Percentiles rank a stretch among this genome's conserved stretches.
phyloP scores from a whole-genome alignment of 2,797 vertebrate species.

The Lepus townsendii region DNA sequence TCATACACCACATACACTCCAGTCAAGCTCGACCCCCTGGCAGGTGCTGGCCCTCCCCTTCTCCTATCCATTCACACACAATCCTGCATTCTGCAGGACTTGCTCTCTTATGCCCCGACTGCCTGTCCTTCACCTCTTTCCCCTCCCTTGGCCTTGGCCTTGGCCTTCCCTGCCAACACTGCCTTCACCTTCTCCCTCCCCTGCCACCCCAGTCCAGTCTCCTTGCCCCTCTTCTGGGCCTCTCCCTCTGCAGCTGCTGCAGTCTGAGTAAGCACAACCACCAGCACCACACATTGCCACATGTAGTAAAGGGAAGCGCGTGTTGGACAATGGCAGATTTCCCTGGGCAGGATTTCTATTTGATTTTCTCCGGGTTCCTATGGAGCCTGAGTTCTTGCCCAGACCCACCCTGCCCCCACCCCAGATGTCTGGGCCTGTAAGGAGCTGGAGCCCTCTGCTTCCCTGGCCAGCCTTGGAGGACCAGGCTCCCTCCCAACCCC shows the following conservation, averaged over 20 bases:
- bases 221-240: slow-evolving; percentile 32
- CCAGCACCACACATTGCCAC: slow-evolving; percentile 47
- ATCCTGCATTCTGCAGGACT: not conserved
- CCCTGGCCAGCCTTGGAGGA: slow-evolving; percentile 44
- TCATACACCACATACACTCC: not conserved
- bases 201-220: slow-evolving; percentile 20
- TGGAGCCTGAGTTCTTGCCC: slow-evolving; percentile 67
- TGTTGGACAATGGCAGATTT: slow-evolving; percentile 74
- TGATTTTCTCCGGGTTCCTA: slow-evolving; percentile 77
- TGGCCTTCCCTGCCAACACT: not conserved
- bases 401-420: slow-evolving; percentile 44
- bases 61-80: not conserved
- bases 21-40: not conserved
- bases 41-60: not conserved
- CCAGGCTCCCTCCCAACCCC: not conserved
- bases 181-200: slow-evolving; percentile 45
- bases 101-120: not conserved
- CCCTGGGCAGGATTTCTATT: slow-evolving; percentile 77
- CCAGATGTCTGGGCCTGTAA: slow-evolving; percentile 73
- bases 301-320: slow-evolving; percentile 77
- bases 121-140: not conserved
- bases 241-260: slow-evolving; percentile 76
- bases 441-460: slow-evolving; percentile 62
- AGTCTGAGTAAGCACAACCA: slow-evolving; percentile 70
- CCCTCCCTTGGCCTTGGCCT: not conserved